Evolutionary conservation across 2,888 invertebrate species (phyloP), one percentile per base, ranked within the genome.

Genomic region (Orthosia gothica): DNA sequence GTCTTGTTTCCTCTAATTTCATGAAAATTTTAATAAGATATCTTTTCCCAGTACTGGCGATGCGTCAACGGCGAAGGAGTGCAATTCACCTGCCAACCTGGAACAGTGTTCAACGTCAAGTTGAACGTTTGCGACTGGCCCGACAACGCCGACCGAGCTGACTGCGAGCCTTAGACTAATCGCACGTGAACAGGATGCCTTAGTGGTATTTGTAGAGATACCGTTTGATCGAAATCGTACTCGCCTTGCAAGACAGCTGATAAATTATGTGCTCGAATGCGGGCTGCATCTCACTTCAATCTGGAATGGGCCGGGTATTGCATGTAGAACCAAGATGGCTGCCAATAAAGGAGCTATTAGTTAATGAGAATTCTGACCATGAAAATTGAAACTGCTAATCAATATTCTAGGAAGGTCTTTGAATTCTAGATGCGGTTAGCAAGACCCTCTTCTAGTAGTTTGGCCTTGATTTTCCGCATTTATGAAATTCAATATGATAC

Each of bases 61-160:
- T 99, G 99, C 91, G 98, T 98, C 32, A 98, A 98, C 91, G 98
- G 98, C 9, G 97, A 97, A 89, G 97, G 98, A 5, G 94, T 97
- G 65, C 97, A 97, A 85, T 98, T 98, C 91, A 96, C 97, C 18
- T 99, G 99, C 90, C 97, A 97, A 82, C 96, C 97, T 0, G 98
- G 98, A 40, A 98, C 98, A 0, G 97, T 98, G 5, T 99, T 98
- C 97, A 98, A 99, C 89, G 97, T 97, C 0, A 93, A 96, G 45
- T 96, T 97, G 59, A 97, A 97, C 88, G 97, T 98, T 20, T 99
- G 99, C 92, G 98, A 98, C 92, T 99, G 99, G 99, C 98, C 98
- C 0, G 96, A 97, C 77, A 98, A 97, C 89, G 97, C 97, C 3
- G 97, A 98, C 88, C 97, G 98, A 57, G 93, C 94, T 1, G 97